A percentile compares a stretch with the other conserved stretches of the same genome.
Conservation (phyloP, 1,140 invertebrate genomes). For the Neuroterus valhalla region DNA sequence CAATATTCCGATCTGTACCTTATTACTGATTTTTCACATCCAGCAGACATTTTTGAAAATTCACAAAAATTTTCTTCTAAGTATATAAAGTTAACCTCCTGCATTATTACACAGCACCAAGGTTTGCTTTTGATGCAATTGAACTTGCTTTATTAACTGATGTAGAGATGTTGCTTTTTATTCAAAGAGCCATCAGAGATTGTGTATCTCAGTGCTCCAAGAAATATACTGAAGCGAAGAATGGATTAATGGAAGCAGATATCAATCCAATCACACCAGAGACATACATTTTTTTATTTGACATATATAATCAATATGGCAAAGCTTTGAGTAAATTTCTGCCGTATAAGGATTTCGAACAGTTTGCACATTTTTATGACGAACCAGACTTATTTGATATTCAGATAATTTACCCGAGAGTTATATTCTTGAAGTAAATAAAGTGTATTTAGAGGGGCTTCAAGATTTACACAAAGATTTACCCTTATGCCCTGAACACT, state of each 20-base stretch:
- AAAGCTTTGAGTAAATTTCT: conserved; percentile 70
- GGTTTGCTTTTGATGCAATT: conserved; percentile 69
- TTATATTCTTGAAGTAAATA: conserved; percentile 74
- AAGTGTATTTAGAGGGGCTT: conserved; percentile 60
- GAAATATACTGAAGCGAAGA: conserved; percentile 71
- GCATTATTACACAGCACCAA: conserved; percentile 66
- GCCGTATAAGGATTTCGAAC: conserved; percentile 73
- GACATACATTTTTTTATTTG: conserved; percentile 71
- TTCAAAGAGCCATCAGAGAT: conserved; percentile 68
- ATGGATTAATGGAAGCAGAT: conserved; percentile 64
- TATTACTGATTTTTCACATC: background rate
- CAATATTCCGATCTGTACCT: conserved; percentile 23
- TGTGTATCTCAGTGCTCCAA: conserved; percentile 66
- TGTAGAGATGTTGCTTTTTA: conserved; percentile 68
- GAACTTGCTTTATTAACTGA: conserved; percentile 74
- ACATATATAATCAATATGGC: conserved; percentile 78
- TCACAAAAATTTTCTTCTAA: conserved; percentile 58
- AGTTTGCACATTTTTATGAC: conserved; percentile 52
- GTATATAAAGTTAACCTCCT: conserved; percentile 62
- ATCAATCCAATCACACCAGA: conserved; percentile 64
- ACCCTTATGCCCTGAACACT: conserved; percentile 71
- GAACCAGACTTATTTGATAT: conserved; percentile 39
- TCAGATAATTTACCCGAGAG: conserved; percentile 67
- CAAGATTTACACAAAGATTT: conserved; percentile 76
- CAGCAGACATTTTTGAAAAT: conserved; percentile 74